Evolutionary conservation across 1,140 invertebrate genomes (phyloP), one percentile per base, ranked within the genome.

Genomic region (Gerris buenoi): DNA sequence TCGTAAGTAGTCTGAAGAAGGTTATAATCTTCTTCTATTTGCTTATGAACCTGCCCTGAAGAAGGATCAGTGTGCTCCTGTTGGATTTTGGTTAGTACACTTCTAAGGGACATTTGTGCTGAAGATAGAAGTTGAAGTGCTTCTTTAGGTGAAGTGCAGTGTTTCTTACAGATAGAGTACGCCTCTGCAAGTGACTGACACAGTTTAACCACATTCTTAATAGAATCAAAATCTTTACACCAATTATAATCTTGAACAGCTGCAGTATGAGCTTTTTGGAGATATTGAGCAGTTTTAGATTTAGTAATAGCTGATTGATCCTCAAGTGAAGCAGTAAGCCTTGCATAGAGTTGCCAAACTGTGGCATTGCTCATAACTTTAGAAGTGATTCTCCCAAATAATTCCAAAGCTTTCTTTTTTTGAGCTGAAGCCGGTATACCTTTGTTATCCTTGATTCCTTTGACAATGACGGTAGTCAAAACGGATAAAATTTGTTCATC

Each of bases 321-420:
- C 25, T 85, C 76, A 59, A 81, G 75, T n/a, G 80, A 79, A 1
- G 81, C 76, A n/a, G 85, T 83, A 26, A 93, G 75, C 71, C 86
- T 77, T 0, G 88, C 87, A 73, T 94, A 93, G 14, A 91, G 75
- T 73, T 86, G 82, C 91, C 91, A 95, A 29, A 93, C 73, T 46
- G 85, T 81, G 0, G 85, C 80, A 73, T 90, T 85, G 70, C 84
- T 86, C 60, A 84, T 75, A 10, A 81, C 75, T 1, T 82, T 79
- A 23, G 79, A 78, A 25, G 90, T 90, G 26, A 96, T 82, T 68
- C 89, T 82, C 1, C 90, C 93, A 74, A 97, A 86, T 26, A 97
- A 80, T 74, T 91, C 84, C 23, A 88, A 76, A 0, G 85, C 77
- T 72, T 86, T 84, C 70, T 86, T 83, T 65, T 72, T 74, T 10